A percentile compares a stretch with the other conserved stretches of the same genome.
Conservation (phyloP, 2,888 invertebrate species). For the Sinohyriopsis cumingii region DNA sequence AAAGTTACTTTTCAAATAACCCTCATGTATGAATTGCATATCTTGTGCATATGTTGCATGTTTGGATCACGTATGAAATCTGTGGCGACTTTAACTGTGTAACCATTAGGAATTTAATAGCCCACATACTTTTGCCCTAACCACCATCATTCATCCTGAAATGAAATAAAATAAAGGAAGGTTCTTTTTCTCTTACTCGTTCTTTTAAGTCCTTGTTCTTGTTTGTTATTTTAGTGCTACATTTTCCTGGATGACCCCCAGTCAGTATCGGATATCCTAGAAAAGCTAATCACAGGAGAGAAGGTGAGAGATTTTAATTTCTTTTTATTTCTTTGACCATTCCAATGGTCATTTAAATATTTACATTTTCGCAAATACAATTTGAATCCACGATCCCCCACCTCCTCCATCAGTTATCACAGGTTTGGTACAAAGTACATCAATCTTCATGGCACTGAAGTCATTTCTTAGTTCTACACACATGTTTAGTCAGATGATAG, state of each 20-base stretch:
- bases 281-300: conserved; percentile 86
- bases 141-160: no score
- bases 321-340: not conserved
- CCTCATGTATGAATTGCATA: no score
- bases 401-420: not conserved
- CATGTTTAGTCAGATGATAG: no score
- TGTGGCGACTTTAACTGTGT: no score
- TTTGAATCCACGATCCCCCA: not conserved
- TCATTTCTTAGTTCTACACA: no score
- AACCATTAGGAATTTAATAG: no score
- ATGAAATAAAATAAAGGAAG: no score
- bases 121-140: no score
- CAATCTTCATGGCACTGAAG: not conserved
- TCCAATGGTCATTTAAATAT: not conserved
- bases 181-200: no score
- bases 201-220: not conserved
- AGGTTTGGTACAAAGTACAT: not conserved
- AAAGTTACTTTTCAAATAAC: no score
- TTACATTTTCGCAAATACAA: not conserved
- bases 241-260: conserved; percentile 96
- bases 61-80: no score
- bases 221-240: conserved; percentile 81
- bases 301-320: conserved; percentile 72
- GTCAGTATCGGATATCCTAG: conserved; percentile 93
- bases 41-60: no score